Conservation (phyloP, 2,797 vertebrate genomes). For the Sebastes wilsoni region DNA sequence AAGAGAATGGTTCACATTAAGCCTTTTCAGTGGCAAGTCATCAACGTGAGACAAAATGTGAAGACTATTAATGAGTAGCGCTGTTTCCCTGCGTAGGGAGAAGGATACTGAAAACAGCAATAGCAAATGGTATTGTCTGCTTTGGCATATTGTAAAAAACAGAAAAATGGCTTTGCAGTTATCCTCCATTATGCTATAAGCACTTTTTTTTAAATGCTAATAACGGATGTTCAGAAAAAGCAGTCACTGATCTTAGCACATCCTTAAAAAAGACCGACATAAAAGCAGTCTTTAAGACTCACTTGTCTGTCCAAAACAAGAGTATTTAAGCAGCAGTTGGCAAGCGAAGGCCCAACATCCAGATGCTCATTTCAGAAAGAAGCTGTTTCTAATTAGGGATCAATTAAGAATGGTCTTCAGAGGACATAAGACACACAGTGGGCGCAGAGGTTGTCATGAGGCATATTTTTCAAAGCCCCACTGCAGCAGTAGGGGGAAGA, state of each 20-base stretch:
- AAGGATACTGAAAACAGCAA: neutral
- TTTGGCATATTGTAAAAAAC: neutral
- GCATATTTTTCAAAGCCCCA: slow-evolving; percentile 22
- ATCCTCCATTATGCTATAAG: neutral
- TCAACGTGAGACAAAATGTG: slow-evolving; percentile 4
- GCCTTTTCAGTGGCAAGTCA: slow-evolving; percentile 14
- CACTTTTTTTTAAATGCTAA: neutral
- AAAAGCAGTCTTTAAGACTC: neutral
- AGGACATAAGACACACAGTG: slow-evolving; percentile 28
- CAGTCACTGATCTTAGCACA: neutral
- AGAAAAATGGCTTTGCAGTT: neutral
- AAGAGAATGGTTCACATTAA: slow-evolving; percentile 23
- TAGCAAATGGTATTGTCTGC: slow-evolving; percentile 8
- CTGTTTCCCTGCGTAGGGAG: neutral
- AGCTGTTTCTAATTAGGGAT: slow-evolving; percentile 65
- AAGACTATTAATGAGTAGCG: slow-evolving; percentile 19
- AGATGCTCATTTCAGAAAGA: slow-evolving; percentile 45
- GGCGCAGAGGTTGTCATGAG: slow-evolving; percentile 15
- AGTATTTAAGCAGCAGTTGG: slow-evolving; percentile 43
- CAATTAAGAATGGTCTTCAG: slow-evolving; percentile 52
- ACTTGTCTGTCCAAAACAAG: neutral
- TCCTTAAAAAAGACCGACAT: neutral
- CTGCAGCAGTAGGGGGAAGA: slow-evolving; percentile 9
- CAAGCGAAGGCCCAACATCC: slow-evolving; percentile 27
- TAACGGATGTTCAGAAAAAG: neutral